These are phyloP conservation scores for Galerucella nymphaeae DNA, from an alignment of 2,888 invertebrate species.

Conservation along the genomic window DNA sequence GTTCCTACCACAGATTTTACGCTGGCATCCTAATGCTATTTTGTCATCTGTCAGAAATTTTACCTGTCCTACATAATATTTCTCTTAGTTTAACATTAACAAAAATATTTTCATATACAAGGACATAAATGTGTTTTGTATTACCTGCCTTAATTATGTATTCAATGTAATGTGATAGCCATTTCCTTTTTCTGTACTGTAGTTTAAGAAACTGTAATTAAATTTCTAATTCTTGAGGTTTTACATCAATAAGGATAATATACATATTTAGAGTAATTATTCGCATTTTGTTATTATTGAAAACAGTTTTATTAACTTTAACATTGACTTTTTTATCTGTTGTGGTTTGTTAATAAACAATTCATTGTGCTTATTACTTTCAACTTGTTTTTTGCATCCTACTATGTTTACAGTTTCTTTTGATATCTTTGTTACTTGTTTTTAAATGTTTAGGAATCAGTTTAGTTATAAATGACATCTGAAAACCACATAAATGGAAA, in stretches of 20 bases:
- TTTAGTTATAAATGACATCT: no score
- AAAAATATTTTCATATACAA: not conserved
- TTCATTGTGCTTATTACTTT: no score
- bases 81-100: conserved; percentile 15
- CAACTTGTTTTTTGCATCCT: no score
- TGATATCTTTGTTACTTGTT: no score
- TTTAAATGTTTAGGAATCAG: no score
- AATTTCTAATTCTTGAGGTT: not conserved
- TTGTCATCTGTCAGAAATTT: conserved; percentile 49
- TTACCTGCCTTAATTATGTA: not conserved
- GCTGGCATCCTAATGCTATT: conserved; percentile 41
- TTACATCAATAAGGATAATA: not conserved
- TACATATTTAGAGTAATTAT: no score
- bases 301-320: no score
- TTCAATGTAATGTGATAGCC: not conserved
- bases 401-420: no score
- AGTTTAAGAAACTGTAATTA: not conserved
- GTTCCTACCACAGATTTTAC: conserved; percentile 29
- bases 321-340: no score
- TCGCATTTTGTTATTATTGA: no score
- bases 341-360: no score
- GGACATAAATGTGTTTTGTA: not conserved
- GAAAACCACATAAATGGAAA: no score
- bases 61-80: conserved; percentile 42
- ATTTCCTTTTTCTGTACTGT: not conserved